Evolutionary conservation across 2,888 invertebrate genomes (phyloP).

Genomic region (Anagyrus pseudococci): DNA sequence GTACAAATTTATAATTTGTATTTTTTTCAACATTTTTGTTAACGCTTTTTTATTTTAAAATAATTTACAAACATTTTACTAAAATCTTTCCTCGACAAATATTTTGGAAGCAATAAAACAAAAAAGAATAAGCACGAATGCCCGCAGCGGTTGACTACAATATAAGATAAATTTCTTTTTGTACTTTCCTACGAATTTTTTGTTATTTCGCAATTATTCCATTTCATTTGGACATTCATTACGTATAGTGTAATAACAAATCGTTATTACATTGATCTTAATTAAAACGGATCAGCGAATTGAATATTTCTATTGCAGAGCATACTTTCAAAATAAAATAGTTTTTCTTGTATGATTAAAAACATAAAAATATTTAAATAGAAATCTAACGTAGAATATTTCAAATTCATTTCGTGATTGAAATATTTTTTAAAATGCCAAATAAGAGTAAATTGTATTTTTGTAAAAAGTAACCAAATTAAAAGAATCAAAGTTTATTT

Average conservation of each 20-base stretch:
- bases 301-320: conserved; percentile 13
- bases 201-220: conserved; percentile 44
- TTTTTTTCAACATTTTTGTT: background rate
- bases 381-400: too few species aligned
- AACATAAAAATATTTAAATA: too few species aligned
- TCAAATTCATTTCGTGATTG: too few species aligned
- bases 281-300: background rate
- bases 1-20: conserved; percentile 8
- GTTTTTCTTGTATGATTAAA: too few species aligned
- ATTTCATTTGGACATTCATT: conserved; percentile 41
- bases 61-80: conserved; percentile 4
- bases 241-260: conserved; percentile 41
- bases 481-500: too few species aligned
- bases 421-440: too few species aligned
- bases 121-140: conserved; percentile 42
- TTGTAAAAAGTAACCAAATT: too few species aligned
- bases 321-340: conserved; percentile 31
- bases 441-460: too few species aligned
- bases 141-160: conserved; percentile 40
- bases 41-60: conserved; percentile 2
- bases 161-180: conserved; percentile 49
- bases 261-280: conserved; percentile 6
- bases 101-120: conserved; percentile 37
- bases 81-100: conserved; percentile 35
- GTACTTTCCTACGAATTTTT: conserved; percentile 58